These are phyloP conservation scores for Tetheella fluctuosa DNA, from an alignment of 2,888 invertebrate species.

Conservation along the genomic window DNA sequence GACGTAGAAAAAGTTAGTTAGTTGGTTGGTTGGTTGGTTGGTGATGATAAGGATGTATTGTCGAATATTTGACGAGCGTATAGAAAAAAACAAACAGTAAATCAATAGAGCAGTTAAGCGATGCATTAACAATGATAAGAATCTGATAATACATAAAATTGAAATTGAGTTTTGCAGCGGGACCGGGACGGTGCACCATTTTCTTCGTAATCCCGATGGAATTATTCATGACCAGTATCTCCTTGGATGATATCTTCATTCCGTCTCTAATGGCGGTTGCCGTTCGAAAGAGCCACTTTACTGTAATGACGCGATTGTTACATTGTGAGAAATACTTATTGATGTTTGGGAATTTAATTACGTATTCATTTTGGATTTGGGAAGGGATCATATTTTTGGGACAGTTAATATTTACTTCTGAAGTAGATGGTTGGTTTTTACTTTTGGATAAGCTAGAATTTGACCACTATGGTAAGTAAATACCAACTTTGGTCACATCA, in stretches of 20 bases:
- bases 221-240: slow-evolving; percentile 52
- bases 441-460: too few relatives aligned
- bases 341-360: slow-evolving; percentile 1
- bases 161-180: background rate
- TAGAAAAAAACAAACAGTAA: too few relatives aligned
- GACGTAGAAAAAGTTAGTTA: too few relatives aligned
- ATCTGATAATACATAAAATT: background rate
- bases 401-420: background rate
- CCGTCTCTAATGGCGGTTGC: slow-evolving; percentile 21
- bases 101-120: too few relatives aligned
- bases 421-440: background rate
- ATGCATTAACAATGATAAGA: background rate
- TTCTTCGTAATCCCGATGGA: slow-evolving; percentile 39
- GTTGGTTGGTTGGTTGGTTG: too few relatives aligned
- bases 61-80: too few relatives aligned
- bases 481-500: too few relatives aligned
- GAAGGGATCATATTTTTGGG: background rate
- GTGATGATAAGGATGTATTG: too few relatives aligned
- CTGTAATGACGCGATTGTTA: slow-evolving; percentile 23
- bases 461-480: too few relatives aligned
- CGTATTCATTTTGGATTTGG: background rate
- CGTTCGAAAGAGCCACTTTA: slow-evolving; percentile 14
- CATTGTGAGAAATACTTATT: slow-evolving; percentile 13
- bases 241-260: slow-evolving; percentile 38
- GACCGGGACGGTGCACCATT: background rate